Evolutionary conservation across 2,113 vertebrate genomes (phyloP).

Genomic region (Chiloscyllium plagiosum): DNA sequence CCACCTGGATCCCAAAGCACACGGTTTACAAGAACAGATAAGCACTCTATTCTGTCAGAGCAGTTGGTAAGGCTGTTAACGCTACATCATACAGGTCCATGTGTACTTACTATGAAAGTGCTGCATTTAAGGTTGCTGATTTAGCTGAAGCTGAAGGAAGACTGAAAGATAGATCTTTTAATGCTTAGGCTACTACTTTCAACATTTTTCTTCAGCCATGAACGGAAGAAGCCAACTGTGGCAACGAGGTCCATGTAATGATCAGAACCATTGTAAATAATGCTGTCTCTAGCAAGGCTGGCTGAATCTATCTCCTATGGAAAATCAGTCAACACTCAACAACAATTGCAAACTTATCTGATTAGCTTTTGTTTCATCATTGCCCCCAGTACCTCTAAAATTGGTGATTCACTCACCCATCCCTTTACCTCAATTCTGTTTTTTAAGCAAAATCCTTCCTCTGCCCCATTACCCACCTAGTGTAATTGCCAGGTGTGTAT

Average conservation of each 20-base stretch:
- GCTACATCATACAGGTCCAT: neutral
- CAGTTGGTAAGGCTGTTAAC: neutral
- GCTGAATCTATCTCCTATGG: neutral
- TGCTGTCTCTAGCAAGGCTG: neutral
- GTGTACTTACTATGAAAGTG: neutral
- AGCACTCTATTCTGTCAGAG: neutral
- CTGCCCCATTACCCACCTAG: neutral
- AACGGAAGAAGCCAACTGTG: neutral
- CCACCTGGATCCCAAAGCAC: neutral
- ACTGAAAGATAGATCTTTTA: neutral
- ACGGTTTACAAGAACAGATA: neutral
- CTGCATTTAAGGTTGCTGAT: neutral
- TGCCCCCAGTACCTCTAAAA: neutral
- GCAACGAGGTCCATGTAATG: neutral
- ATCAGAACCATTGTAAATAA: neutral
- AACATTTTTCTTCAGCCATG: neutral
- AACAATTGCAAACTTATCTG: neutral
- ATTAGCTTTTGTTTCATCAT: neutral
- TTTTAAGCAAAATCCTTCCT: neutral
- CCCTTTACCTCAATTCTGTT: neutral
- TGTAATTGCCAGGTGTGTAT: neutral
- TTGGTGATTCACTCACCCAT: neutral
- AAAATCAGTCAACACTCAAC: neutral
- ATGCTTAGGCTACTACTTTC: neutral
- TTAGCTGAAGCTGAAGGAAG: neutral